Conservation (phyloP, 2,797 vertebrate species). For the Leptoclinus maculatus region DNA sequence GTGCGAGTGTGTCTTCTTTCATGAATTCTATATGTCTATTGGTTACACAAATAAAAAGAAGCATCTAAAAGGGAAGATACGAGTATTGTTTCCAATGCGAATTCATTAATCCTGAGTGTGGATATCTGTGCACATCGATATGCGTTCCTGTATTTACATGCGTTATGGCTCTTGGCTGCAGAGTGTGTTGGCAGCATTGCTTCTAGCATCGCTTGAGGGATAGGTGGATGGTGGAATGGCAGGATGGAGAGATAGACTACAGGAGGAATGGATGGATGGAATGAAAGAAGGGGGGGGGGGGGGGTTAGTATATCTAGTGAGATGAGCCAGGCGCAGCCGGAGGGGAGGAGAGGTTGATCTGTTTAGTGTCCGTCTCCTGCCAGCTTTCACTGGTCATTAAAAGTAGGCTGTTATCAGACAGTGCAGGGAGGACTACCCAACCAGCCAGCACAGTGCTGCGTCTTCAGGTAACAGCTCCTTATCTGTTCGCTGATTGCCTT, state of each 20-base stretch:
- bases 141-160: conserved; percentile 61
- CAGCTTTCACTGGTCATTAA: conserved; percentile 88
- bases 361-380: conserved; percentile 86
- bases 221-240: conserved; percentile 74
- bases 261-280: conserved; percentile 73
- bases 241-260: conserved; percentile 65
- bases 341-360: conserved; percentile 85
- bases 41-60: conserved; percentile 45
- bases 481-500: conserved; percentile 87
- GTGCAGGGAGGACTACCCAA: conserved; percentile 83
- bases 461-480: conserved; percentile 87
- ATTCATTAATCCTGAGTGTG: conserved; percentile 30
- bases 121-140: conserved; percentile 57
- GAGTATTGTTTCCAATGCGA: conserved; percentile 47
- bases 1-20: conserved; percentile 44
- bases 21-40: conserved; percentile 49
- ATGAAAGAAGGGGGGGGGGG: conserved; percentile 57
- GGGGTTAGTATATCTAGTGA: conserved; percentile 76
- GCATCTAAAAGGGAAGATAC: conserved; percentile 29
- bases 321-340: conserved; percentile 78
- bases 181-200: conserved; percentile 49
- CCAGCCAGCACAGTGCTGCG: conserved; percentile 79
- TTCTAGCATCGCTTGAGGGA: conserved; percentile 66
- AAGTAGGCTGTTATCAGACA: conserved; percentile 86
- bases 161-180: conserved; percentile 52